phyloP scores from a whole-genome alignment of 2,113 vertebrate species.

The Talpa occidentalis region DNA sequence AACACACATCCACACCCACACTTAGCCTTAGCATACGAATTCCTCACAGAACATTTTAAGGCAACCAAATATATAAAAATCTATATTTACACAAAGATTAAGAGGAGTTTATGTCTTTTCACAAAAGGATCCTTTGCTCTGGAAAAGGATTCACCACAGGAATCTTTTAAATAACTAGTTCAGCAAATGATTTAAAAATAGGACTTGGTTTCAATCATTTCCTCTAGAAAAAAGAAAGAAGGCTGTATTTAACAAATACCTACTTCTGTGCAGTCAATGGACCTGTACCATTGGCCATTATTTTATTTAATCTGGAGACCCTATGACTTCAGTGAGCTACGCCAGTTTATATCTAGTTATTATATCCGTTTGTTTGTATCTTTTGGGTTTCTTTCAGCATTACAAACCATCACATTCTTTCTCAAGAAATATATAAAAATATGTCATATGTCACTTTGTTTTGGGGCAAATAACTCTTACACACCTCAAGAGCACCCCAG shows the following conservation, averaged over 20 bases:
- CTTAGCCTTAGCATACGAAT: conserved; percentile 54
- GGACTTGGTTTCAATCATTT: conserved; percentile 43
- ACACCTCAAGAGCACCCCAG: neutral
- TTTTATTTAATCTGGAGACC: conserved; percentile 13
- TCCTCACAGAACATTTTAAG: conserved; percentile 33
- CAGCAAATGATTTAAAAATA: conserved; percentile 67
- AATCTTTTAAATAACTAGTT: conserved; percentile 69
- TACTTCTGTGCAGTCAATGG: neutral
- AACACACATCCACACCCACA: conserved; percentile 41
- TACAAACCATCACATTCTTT: neutral
- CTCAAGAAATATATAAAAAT: neutral
- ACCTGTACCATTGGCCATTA: neutral
- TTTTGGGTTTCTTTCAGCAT: conserved; percentile 42
- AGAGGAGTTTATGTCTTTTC: conserved; percentile 61
- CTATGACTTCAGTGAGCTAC: neutral
- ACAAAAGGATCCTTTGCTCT: conserved; percentile 69
- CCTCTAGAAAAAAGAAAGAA: neutral
- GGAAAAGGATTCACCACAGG: conserved; percentile 62
- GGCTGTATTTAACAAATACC: neutral
- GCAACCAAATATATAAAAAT: conserved; percentile 45
- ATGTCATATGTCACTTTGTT: neutral
- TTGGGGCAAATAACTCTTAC: neutral
- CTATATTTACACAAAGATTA: conserved; percentile 68
- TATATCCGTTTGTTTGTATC: neutral
- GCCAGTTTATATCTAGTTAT: neutral